Base-by-base conservation (phyloP, 1,140 invertebrate genomes). In the Himalopsyche phryganea region DNA sequence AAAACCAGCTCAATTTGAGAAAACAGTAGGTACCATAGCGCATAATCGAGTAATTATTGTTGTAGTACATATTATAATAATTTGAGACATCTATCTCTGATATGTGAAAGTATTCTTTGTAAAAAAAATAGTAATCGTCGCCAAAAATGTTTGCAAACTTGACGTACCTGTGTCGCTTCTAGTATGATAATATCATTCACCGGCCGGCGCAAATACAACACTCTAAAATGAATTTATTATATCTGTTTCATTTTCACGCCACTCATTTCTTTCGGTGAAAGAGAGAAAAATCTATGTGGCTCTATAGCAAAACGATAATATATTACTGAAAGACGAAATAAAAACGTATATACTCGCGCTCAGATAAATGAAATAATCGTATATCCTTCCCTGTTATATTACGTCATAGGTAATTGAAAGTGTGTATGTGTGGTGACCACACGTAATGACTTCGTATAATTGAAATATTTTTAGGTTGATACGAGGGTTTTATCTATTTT, bases 331-430 rank as follows among this genome's bases (percentile, higher is more conserved):
- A 20, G 18, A 45, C 18, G 42, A 15, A 20, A 20, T 45, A 17
- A 45, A 45, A 19, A 45, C 10, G 17, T 15, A 17, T 45, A 45
- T 11, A 46, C 44, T 42, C 20, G 44, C 20, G 41, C 38, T 50
- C 38, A 42, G 18, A 50, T 45, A 50, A 42, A 50, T 50, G 46
- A 57, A 33, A 38, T 50, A 50, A 50, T 56, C 14, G 35, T 57
- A 50, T 57, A 44, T 35, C 54, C 47, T 19, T 57, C 54, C 54
- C 44, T 57, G 54, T 57, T 57, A 35, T 50, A 50, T 56, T 57
- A 57, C 54, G 54, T 56, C 54, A 55, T 19, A 11, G 10, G 18
- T 15, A 45, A 19, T 45, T 19, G 42, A 19, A 45, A 40, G 38
- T 40, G 38, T 40, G 38, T 40, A 15, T 11, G 38, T 40, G 11